phyloP scores from a whole-genome alignment of 2,113 vertebrate species.

The Ellobius talpinus region DNA sequence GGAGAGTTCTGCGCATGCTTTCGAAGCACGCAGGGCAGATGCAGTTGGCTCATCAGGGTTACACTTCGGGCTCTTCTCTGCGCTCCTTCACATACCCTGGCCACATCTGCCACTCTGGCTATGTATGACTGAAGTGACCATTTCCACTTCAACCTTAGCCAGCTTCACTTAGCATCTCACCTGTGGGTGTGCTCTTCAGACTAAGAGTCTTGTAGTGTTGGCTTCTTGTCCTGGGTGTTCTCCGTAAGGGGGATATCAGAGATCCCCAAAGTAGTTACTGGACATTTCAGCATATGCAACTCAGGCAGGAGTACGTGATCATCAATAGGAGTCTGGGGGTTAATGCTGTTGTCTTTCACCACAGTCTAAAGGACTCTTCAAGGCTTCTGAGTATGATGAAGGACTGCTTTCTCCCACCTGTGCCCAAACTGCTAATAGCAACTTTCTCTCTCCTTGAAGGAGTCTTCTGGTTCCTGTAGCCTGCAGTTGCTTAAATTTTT shows the following conservation, averaged over 20 bases:
- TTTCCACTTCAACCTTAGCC: background rate
- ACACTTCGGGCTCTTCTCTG: background rate
- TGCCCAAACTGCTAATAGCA: background rate
- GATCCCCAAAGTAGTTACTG: background rate
- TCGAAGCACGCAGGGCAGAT: background rate
- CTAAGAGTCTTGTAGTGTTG: background rate
- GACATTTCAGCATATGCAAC: background rate
- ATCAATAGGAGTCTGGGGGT: background rate
- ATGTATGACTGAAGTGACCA: background rate
- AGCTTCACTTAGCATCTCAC: background rate
- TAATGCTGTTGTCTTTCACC: background rate
- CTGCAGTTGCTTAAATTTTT: background rate
- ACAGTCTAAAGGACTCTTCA: background rate
- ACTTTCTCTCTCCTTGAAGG: background rate
- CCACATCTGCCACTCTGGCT: background rate
- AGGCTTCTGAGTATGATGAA: background rate
- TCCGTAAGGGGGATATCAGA: background rate
- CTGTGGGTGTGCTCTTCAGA: background rate
- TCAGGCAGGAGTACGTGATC: background rate
- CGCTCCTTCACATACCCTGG: background rate
- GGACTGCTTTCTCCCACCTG: background rate
- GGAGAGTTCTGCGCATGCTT: background rate
- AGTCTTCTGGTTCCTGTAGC: background rate
- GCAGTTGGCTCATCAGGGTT: background rate
- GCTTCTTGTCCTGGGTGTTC: background rate